Evolutionary conservation across 2,797 vertebrate species (phyloP).

Genomic region (Tenualosa ilisha): DNA sequence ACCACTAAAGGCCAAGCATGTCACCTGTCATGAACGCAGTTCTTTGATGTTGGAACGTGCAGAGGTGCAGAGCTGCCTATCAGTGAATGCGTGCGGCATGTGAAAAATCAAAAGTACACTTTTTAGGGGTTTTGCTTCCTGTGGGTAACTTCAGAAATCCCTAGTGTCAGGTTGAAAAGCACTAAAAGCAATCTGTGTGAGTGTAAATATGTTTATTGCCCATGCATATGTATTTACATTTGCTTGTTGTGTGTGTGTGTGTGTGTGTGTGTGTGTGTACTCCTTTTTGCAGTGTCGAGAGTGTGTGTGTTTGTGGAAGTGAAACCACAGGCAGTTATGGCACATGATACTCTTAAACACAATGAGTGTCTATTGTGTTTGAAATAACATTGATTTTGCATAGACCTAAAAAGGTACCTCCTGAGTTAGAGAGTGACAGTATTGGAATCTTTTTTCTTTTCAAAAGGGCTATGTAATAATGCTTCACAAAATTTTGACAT

Average conservation of each 20-base stretch:
- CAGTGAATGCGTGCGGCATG: background rate
- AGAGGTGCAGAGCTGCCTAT: background rate
- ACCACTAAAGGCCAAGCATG: conserved; percentile 13
- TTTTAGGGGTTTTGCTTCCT: background rate
- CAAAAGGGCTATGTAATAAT: background rate
- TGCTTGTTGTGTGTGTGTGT: background rate
- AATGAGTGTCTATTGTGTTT: background rate
- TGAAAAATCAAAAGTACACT: conserved; percentile 16
- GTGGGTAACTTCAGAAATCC: background rate
- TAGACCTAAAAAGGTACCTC: background rate
- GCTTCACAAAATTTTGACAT: background rate
- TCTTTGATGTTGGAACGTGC: background rate
- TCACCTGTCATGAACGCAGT: background rate
- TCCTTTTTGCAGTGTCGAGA: background rate
- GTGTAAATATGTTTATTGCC: conserved; percentile 7
- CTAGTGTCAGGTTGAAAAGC: background rate
- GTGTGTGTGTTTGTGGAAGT: background rate
- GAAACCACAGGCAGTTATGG: background rate
- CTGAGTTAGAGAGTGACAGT: background rate
- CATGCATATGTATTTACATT: conserved; percentile 18
- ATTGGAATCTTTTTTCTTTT: background rate
- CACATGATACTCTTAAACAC: background rate
- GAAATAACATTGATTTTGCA: background rate
- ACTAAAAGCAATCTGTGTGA: conserved; percentile 3
- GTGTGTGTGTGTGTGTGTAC: background rate